These are phyloP conservation scores for Pachyseris speciosa DNA, from an alignment of 64 coral and sea anemone species.

Conservation along the genomic window DNA sequence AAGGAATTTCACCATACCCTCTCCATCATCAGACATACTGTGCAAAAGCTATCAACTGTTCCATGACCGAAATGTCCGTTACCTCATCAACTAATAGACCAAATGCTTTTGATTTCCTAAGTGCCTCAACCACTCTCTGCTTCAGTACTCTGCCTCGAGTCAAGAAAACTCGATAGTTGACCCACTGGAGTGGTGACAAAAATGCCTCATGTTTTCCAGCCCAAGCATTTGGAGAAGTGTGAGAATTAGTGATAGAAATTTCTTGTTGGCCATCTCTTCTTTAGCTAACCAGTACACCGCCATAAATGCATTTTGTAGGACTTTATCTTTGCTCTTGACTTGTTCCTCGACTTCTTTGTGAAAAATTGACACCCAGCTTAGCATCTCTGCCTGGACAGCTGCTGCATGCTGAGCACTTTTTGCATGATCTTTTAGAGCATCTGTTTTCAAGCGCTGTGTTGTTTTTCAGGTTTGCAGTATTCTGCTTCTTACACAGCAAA, in stretches of 20 bases:
- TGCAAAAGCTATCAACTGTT: constrained; percentile 43
- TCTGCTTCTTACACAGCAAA: constrained; percentile 59
- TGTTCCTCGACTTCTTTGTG: constrained; percentile 32
- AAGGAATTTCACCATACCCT: constrained; percentile 23
- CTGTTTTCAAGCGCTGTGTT: constrained; percentile 53
- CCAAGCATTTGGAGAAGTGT: constrained; percentile 38
- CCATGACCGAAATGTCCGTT: constrained; percentile 24
- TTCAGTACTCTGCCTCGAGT: constrained; percentile 40
- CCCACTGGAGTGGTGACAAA: constrained; percentile 58
- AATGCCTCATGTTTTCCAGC: constrained; percentile 49
- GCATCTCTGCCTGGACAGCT: constrained; percentile 56
- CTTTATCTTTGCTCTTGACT: constrained; percentile 42
- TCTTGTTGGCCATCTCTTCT: constrained; percentile 76
- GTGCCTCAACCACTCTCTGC: neutral
- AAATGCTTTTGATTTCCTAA: constrained; percentile 18
- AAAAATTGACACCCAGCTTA: constrained; percentile 33
- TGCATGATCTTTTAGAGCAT: constrained; percentile 54
- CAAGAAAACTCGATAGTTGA: constrained; percentile 63
- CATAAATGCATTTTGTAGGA: constrained; percentile 52
- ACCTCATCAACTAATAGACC: constrained; percentile 57
- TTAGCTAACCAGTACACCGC: constrained; percentile 64
- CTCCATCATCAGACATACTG: constrained; percentile 49
- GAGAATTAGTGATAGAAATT: constrained; percentile 40
- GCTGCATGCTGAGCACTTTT: constrained; percentile 48
- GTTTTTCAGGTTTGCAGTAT: constrained; percentile 55